These are phyloP conservation scores for Molothrus aeneus DNA, from an alignment of 2,797 vertebrate species.

Conservation along the genomic window DNA sequence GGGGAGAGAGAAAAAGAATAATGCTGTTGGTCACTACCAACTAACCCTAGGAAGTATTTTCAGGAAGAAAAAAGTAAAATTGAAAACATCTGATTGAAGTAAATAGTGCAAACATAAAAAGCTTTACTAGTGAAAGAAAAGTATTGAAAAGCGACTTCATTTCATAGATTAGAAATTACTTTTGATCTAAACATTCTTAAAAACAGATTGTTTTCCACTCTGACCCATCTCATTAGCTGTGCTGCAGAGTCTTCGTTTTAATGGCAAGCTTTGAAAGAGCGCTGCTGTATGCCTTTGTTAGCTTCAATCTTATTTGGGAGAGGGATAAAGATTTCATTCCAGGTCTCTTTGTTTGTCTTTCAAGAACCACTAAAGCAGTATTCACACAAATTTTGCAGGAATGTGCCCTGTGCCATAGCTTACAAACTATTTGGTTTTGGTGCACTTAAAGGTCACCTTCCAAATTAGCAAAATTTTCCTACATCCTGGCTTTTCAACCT, in stretches of 20 bases:
- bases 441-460: slow-evolving; percentile 85
- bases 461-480: slow-evolving; percentile 86
- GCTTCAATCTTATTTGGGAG: slow-evolving; percentile 68
- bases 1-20: slow-evolving; percentile 66
- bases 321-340: slow-evolving; percentile 74
- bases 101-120: slow-evolving; percentile 84
- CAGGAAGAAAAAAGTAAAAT: slow-evolving; percentile 78
- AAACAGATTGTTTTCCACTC: slow-evolving; percentile 77
- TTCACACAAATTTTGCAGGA: slow-evolving; percentile 84
- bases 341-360: slow-evolving; percentile 81
- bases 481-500: slow-evolving; percentile 85
- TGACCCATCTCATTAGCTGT: slow-evolving; percentile 78
- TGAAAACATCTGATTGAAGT: slow-evolving; percentile 87
- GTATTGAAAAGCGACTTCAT: slow-evolving; percentile 80
- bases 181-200: slow-evolving; percentile 82
- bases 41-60: slow-evolving; percentile 80
- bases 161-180: slow-evolving; percentile 84
- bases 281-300: slow-evolving; percentile 72
- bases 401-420: slow-evolving; percentile 82
- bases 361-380: slow-evolving; percentile 80
- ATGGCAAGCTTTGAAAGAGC: slow-evolving; percentile 73
- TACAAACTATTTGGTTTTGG: slow-evolving; percentile 87
- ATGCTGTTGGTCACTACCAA: slow-evolving; percentile 76
- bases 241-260: slow-evolving; percentile 69
- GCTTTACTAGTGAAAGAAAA: slow-evolving; percentile 79